Base-by-base conservation (phyloP, 2,113 vertebrate genomes). In the Dendrocopos noguchii region DNA sequence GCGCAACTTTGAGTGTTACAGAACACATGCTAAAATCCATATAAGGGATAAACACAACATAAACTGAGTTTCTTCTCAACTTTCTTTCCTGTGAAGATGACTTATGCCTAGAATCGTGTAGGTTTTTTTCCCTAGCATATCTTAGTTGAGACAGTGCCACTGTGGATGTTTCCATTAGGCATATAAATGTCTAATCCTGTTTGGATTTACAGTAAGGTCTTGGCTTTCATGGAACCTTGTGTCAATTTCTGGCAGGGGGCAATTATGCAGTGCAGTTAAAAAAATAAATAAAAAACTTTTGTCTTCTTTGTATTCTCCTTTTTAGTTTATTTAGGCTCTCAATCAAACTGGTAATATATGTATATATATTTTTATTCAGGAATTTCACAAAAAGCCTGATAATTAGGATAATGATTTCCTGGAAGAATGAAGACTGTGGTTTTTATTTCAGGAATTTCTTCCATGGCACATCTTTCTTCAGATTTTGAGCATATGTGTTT, bases 261-360 rank as follows among this genome's bases (percentile, higher is more conserved):
- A 91, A 93, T 93, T 93, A 84, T 67, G 57, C 42, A 75, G 15
- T 83, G 31, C 63, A 89, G 67, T 73, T 87, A 68, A 94, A 93
- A 93, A 94, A 94, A 95, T 88, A 94, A 94, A 94, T 87, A 92
- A 92, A 94, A 82, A 91, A 94, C 52, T 80, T 94, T 91, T 63
- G 64, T 74, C 6, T 6, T 4, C 5, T 85, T 94, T 89, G 28
- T 29, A n/a, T 85, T 89, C 21, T 34, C 12, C 8, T 24, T 73
- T 83, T 80, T 60, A 67, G 36, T 78, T 80, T 85, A 84, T 25
- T n/a, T 36, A 66, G 21, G 13, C 36, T 92, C 13, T 86, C 7
- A 15, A 13, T 94, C 46, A 52, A 53, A 87, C 22, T 71, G 56
- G 31, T 76, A 84, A 87, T 87, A 77, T 33, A 82, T 80, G 33